These are phyloP conservation scores for Phengaris alcon DNA, from an alignment of 2,888 invertebrate genomes.

Conservation along the genomic window DNA sequence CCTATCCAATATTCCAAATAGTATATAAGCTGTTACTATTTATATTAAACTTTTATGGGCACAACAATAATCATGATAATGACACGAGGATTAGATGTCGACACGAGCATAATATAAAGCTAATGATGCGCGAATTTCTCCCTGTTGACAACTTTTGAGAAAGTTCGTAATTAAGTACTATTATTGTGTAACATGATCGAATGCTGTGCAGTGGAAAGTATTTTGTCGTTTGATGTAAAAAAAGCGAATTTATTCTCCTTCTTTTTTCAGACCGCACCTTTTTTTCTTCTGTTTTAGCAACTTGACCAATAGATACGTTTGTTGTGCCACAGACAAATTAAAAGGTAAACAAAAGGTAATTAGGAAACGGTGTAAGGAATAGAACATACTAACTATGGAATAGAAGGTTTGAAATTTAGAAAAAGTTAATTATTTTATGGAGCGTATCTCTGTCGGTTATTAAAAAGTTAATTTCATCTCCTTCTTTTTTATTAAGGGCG, in stretches of 20 bases:
- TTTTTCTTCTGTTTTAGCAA: too few species aligned
- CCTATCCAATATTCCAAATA: too few species aligned
- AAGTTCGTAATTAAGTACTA: constrained; percentile 19
- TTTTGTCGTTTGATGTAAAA: background rate
- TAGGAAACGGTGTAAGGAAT: too few species aligned
- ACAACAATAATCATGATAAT: background rate
- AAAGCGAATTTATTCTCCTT: background rate
- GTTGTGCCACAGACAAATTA: too few species aligned
- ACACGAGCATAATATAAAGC: constrained; percentile 20
- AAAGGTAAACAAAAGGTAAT: too few species aligned
- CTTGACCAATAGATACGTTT: too few species aligned
- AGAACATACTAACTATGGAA: too few species aligned
- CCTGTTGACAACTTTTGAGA: constrained; percentile 1
- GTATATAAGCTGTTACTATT: too few species aligned
- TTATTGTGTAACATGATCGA: constrained; percentile 20
- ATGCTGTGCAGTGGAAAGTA: background rate
- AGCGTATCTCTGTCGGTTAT: too few species aligned
- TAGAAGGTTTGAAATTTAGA: too few species aligned
- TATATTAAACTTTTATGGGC: too few species aligned
- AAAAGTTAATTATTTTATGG: too few species aligned
- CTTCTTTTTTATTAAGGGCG: background rate
- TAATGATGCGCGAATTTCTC: constrained; percentile 17
- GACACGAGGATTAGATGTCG: background rate
- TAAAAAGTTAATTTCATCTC: background rate
- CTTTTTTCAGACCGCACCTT: background rate